A percentile compares a stretch with the other conserved stretches of the same genome.
These are phyloP conservation scores for Cotesia vestalis DNA, from an alignment of 1,140 invertebrate species.

Conservation along the genomic window DNA sequence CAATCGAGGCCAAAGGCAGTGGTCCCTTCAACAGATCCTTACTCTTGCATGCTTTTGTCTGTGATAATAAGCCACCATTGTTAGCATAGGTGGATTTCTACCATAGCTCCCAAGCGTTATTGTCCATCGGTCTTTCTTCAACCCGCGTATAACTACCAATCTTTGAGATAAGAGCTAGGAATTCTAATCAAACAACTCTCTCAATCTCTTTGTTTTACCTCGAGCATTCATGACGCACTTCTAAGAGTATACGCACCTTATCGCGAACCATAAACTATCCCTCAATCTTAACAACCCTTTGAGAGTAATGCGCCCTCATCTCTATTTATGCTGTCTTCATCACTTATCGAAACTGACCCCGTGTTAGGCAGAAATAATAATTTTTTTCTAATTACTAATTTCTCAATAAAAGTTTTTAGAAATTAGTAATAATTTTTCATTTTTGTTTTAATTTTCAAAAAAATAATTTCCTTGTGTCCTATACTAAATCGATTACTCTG, in stretches of 20 bases:
- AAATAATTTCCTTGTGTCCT: too few relatives aligned
- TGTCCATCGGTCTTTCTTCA: constrained; percentile 49
- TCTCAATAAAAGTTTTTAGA: too few relatives aligned
- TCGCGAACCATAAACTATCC: constrained; percentile 29
- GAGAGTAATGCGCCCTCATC: background rate
- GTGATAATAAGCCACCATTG: constrained; percentile 62
- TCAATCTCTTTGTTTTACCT: constrained; percentile 20
- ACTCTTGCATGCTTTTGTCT: constrained; percentile 53
- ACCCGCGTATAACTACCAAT: constrained; percentile 39
- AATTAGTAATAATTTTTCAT: too few relatives aligned
- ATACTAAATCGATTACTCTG: too few relatives aligned
- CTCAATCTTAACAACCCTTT: constrained; percentile 13
- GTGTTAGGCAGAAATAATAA: too few relatives aligned
- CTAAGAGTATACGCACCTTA: constrained; percentile 33
- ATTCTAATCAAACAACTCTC: constrained; percentile 39
- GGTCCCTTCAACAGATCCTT: constrained; percentile 40
- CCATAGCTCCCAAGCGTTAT: constrained; percentile 48
- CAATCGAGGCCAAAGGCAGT: constrained; percentile 7
- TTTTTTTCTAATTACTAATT: too few relatives aligned
- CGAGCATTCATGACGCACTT: constrained; percentile 3
- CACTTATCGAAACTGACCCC: too few relatives aligned
- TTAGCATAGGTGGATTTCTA: constrained; percentile 51
- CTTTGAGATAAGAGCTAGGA: constrained; percentile 48
- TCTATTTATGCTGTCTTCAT: too few relatives aligned
- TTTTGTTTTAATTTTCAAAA: too few relatives aligned